A percentile compares a stretch with the other conserved stretches of the same genome.
These are phyloP conservation scores for Agrypnus murinus DNA, from an alignment of 2,888 invertebrate species.

Conservation along the genomic window DNA sequence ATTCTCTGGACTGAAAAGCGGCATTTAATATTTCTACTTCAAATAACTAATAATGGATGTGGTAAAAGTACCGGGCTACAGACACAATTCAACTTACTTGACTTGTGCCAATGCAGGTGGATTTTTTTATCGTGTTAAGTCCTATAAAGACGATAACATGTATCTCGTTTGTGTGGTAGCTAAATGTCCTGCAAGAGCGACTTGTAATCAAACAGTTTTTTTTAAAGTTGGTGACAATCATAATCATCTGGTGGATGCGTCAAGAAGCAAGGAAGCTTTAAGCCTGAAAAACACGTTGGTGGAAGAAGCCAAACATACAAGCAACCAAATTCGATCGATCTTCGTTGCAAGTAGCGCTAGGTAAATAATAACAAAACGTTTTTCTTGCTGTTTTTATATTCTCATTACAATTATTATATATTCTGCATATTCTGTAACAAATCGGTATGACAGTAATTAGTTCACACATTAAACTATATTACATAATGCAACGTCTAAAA, in stretches of 20 bases:
- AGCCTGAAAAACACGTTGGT: not conserved
- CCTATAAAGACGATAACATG: not conserved
- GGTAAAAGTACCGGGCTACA: slow-evolving; percentile 20
- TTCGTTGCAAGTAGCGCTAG: slow-evolving; percentile 7
- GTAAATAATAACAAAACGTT: too few relatives aligned
- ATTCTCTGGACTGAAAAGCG: too few relatives aligned
- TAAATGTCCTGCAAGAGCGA: slow-evolving; percentile 1
- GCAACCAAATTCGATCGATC: slow-evolving; percentile 1
- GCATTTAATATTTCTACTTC: slow-evolving; percentile 1
- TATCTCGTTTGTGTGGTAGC: slow-evolving; percentile 7
- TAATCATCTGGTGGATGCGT: not conserved
- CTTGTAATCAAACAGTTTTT: not conserved
- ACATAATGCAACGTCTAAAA: too few relatives aligned
- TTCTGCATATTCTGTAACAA: too few relatives aligned
- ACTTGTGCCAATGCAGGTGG: slow-evolving; percentile 13
- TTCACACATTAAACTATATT: too few relatives aligned
- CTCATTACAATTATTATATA: too few relatives aligned
- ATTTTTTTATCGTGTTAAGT: not conserved
- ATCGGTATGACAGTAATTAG: too few relatives aligned
- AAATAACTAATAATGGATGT: too few relatives aligned
- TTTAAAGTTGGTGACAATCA: not conserved
- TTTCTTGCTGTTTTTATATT: too few relatives aligned
- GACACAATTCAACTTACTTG: slow-evolving; percentile 10
- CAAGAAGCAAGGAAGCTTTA: not conserved
- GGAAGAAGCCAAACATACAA: not conserved